Conservation (phyloP, 1,140 invertebrate genomes). For the Psilanteris sp. region DNA sequence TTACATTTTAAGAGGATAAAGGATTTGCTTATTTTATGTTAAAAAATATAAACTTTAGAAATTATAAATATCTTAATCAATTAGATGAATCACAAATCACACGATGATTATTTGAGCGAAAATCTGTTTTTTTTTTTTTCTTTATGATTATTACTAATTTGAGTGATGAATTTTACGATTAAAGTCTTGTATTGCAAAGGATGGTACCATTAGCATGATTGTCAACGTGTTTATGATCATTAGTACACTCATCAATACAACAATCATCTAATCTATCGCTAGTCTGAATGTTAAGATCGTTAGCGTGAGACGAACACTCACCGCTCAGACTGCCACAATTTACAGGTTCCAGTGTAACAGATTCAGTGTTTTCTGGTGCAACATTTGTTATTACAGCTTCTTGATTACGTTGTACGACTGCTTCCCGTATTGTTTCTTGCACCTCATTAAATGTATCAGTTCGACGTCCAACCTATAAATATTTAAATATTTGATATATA, state of each 20-base stretch:
- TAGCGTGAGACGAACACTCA: conserved; percentile 67
- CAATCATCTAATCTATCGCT: conserved; percentile 20
- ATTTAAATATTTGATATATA: too few relatives aligned
- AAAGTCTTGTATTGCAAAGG: conserved; percentile 73
- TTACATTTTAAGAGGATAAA: too few relatives aligned
- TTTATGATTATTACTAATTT: too few relatives aligned
- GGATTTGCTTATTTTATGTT: too few relatives aligned
- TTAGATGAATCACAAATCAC: too few relatives aligned
- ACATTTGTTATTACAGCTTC: conserved; percentile 77
- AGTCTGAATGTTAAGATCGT: conserved; percentile 22
- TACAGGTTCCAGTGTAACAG: conserved; percentile 67
- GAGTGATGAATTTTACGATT: conserved; percentile 44
- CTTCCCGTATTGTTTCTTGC: conserved; percentile 80
- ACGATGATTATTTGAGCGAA: conserved; percentile 17
- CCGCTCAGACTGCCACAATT: conserved; percentile 75
- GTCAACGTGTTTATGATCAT: conserved; percentile 56
- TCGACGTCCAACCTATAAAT: conserved; percentile 84
- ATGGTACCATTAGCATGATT: conserved; percentile 66
- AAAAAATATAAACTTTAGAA: too few relatives aligned
- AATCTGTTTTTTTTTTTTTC: neutral
- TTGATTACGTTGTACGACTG: conserved; percentile 79
- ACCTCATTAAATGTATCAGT: conserved; percentile 88
- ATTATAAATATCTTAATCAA: too few relatives aligned
- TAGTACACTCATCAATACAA: conserved; percentile 32
- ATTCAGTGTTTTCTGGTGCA: conserved; percentile 67